phyloP scores from a whole-genome alignment of 2,113 vertebrate genomes.

The Turnix velox region DNA sequence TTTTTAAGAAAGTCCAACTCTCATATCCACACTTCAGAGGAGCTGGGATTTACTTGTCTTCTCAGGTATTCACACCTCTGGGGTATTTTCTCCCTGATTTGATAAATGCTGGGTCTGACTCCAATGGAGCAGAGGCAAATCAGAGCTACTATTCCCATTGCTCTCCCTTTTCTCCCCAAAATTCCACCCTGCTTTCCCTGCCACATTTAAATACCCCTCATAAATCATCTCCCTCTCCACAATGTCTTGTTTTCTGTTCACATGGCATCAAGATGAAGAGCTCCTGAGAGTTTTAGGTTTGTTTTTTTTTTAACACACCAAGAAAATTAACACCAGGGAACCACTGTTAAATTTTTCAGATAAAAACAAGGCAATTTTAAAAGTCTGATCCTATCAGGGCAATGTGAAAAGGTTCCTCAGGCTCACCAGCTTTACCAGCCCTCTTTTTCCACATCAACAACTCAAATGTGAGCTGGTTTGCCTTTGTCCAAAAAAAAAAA shows the following conservation, averaged over 20 bases:
- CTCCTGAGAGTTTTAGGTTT: not conserved
- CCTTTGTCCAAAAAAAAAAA: not conserved
- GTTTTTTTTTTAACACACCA: not conserved
- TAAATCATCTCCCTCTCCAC: not conserved
- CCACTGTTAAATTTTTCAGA: not conserved
- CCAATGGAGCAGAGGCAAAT: accelerated
- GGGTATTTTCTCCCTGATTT: not conserved
- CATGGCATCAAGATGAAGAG: not conserved
- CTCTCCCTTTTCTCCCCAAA: not conserved
- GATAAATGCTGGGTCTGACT: not conserved
- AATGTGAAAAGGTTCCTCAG: not conserved
- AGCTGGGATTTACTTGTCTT: not conserved
- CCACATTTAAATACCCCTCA: not conserved
- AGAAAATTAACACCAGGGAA: not conserved
- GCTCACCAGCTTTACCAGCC: not conserved
- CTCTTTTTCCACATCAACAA: not conserved
- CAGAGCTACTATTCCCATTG: not conserved
- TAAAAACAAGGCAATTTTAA: not conserved
- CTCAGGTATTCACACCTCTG: not conserved
- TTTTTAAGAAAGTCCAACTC: not conserved
- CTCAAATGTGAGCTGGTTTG: not conserved
- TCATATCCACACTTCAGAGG: not conserved
- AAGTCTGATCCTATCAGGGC: not conserved
- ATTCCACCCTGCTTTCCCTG: not conserved
- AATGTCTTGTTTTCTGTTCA: not conserved